These are phyloP conservation scores for Muscicapa comitata DNA, from an alignment of 2,797 vertebrate genomes.

Conservation along the genomic window DNA sequence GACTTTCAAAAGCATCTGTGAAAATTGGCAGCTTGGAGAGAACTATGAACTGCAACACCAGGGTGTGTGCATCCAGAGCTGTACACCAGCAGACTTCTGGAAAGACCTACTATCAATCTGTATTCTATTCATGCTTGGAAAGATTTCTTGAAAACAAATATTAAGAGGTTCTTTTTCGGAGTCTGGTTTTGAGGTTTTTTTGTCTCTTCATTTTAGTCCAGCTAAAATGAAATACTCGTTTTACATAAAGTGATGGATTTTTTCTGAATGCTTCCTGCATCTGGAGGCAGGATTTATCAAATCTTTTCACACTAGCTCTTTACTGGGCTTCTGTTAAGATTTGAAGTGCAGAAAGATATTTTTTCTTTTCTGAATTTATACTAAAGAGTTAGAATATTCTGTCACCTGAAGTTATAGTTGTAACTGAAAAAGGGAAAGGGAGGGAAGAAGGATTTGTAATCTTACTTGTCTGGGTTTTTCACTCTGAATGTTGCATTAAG, in stretches of 20 bases:
- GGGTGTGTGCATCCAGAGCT: not conserved
- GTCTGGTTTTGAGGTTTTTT: rapidly evolving
- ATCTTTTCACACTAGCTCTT: not conserved
- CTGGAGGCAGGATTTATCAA: not conserved
- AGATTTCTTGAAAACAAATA: constrained; percentile 1
- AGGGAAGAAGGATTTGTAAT: constrained; percentile 46
- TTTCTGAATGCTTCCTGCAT: not conserved
- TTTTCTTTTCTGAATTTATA: constrained; percentile 55
- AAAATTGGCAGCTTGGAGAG: constrained; percentile 37
- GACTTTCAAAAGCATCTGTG: constrained; percentile 7
- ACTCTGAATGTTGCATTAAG: constrained; percentile 97
- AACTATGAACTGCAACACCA: not conserved
- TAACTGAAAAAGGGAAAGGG: constrained; percentile 58
- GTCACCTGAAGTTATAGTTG: constrained; percentile 57
- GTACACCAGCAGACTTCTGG: not conserved
- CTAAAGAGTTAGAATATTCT: constrained; percentile 51
- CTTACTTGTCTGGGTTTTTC: constrained; percentile 96
- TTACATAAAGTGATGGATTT: not conserved
- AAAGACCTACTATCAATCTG: not conserved
- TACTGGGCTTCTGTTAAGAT: not conserved
- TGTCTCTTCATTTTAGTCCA: not conserved
- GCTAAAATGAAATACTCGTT: not conserved
- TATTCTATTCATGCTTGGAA: not conserved
- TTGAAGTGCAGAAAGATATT: not conserved
- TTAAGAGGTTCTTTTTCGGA: not conserved